Evolutionary conservation across 1,140 invertebrate genomes (phyloP).

Genomic region (Halictus rubicundus): DNA sequence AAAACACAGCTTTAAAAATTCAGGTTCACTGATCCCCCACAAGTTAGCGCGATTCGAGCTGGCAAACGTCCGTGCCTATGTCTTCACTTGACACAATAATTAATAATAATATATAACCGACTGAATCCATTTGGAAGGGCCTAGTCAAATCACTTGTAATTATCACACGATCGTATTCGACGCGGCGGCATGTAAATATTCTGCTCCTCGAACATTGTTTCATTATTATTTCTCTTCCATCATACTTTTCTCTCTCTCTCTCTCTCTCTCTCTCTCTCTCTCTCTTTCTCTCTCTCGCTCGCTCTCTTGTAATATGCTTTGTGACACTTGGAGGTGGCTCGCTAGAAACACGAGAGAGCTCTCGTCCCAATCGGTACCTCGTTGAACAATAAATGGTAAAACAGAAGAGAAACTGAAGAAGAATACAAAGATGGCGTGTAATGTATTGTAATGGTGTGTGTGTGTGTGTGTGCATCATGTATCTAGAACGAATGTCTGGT

Average conservation of each 20-base stretch:
- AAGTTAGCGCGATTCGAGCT: constrained; percentile 29
- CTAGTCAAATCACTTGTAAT: constrained; percentile 78
- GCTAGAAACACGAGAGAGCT: constrained; percentile 10
- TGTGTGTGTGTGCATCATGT: constrained; percentile 1
- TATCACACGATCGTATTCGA: constrained; percentile 78
- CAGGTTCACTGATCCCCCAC: not conserved
- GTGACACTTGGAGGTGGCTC: constrained; percentile 69
- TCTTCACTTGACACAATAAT: constrained; percentile 18
- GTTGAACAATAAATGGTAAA: not conserved
- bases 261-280: constrained; percentile 13
- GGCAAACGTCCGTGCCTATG: constrained; percentile 23
- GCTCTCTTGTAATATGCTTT: constrained; percentile 41
- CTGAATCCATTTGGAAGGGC: constrained; percentile 66
- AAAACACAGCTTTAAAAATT: not conserved
- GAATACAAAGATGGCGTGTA: constrained; percentile 3
- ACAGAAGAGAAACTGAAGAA: not conserved
- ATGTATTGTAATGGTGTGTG: not conserved
- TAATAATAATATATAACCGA: constrained; percentile 50
- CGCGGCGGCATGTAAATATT: constrained; percentile 74
- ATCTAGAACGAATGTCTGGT: not conserved
- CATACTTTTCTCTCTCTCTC: constrained; percentile 3
- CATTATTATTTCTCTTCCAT: not conserved
- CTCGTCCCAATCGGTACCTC: not conserved
- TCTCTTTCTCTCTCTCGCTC: constrained; percentile 38
- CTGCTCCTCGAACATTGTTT: constrained; percentile 4